A percentile compares a stretch with the other conserved stretches of the same genome.
These are phyloP conservation scores for Seriola dumerili DNA, from an alignment of 2,113 vertebrate species.

Conservation along the genomic window DNA sequence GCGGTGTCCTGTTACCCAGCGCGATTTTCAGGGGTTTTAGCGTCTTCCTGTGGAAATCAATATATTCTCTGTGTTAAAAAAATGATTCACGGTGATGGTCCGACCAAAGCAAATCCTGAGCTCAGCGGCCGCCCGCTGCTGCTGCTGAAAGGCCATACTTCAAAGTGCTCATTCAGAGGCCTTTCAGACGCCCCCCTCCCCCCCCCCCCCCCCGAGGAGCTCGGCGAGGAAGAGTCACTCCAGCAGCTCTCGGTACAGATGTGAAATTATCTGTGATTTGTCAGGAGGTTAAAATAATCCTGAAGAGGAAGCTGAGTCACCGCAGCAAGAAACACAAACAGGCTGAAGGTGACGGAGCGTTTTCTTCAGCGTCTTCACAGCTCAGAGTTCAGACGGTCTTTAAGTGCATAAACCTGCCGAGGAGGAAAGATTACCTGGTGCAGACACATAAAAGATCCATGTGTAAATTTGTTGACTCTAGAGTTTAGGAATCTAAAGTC, in stretches of 20 bases:
- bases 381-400: not conserved
- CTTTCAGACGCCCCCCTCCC: too few relatives aligned
- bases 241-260: not conserved
- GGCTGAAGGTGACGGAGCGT: not conserved
- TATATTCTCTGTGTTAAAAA: slow-evolving; percentile 92
- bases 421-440: too few relatives aligned
- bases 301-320: not conserved
- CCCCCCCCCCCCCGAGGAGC: slow-evolving; percentile 7
- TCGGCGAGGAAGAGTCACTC: not conserved
- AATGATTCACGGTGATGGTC: slow-evolving; percentile 92
- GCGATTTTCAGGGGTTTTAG: slow-evolving; percentile 92
- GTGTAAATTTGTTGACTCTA: too few relatives aligned
- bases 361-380: not conserved
- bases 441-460: too few relatives aligned
- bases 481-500: too few relatives aligned
- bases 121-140: slow-evolving; percentile 86
- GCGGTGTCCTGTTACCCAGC: slow-evolving; percentile 88
- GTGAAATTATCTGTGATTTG: slow-evolving; percentile 8
- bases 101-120: slow-evolving; percentile 87
- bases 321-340: not conserved
- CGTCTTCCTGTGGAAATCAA: slow-evolving; percentile 96
- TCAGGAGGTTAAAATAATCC: slow-evolving; percentile 9
- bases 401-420: too few relatives aligned
- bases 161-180: slow-evolving; percentile 80
- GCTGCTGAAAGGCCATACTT: slow-evolving; percentile 83